A percentile compares a stretch with the other conserved stretches of the same genome.
These are phyloP conservation scores for Onchidella celtica DNA, from an alignment of 2,888 invertebrate species.

Conservation along the genomic window DNA sequence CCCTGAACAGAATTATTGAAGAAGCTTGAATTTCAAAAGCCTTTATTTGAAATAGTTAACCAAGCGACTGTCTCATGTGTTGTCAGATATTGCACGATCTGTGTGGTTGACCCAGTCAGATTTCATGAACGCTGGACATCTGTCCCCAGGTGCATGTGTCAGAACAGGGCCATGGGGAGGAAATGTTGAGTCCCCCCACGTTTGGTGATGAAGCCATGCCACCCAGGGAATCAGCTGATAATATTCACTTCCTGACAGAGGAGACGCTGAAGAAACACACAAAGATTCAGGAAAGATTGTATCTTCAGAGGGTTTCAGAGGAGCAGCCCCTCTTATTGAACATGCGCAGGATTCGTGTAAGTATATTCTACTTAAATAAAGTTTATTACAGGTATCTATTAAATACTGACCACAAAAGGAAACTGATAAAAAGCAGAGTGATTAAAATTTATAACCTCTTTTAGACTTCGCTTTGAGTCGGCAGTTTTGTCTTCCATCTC, in stretches of 20 bases:
- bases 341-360: conserved; percentile 39
- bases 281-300: conserved; percentile 54
- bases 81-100: too few relatives aligned
- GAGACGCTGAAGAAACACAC: conserved; percentile 54
- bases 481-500: too few relatives aligned
- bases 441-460: too few relatives aligned
- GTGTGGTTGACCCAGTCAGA: too few relatives aligned
- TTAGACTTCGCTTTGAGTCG: too few relatives aligned
- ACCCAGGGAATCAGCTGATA: conserved; percentile 49
- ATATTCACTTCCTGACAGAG: conserved; percentile 50
- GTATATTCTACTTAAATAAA: neutral
- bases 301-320: conserved; percentile 51
- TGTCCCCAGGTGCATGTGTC: conserved; percentile 49
- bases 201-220: conserved; percentile 49
- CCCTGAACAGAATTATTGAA: too few relatives aligned
- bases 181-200: conserved; percentile 42
- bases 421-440: too few relatives aligned
- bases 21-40: too few relatives aligned
- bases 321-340: conserved; percentile 54
- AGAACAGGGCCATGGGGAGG: conserved; percentile 49
- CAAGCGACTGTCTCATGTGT: too few relatives aligned
- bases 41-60: too few relatives aligned
- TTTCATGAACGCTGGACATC: too few relatives aligned
- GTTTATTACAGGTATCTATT: neutral
- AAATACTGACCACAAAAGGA: neutral